Conservation (phyloP, 2,113 vertebrate genomes). For the Periophthalmodon schlosseri region DNA sequence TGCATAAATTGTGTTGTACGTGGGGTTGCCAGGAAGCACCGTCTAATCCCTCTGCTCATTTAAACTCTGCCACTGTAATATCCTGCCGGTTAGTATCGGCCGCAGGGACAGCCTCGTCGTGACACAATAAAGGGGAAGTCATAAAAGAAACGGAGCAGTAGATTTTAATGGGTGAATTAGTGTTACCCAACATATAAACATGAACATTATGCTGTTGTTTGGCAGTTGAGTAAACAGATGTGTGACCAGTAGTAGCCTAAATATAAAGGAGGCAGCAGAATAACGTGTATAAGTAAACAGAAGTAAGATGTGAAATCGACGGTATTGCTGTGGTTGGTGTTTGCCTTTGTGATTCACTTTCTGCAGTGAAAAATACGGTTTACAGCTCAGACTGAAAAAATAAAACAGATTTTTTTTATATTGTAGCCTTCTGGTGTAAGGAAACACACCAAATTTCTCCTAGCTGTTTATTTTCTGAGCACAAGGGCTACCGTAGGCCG, state of each 20-base stretch:
- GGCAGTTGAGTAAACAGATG: not conserved
- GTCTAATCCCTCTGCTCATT: conserved; percentile 14
- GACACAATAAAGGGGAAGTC: conserved; percentile 9
- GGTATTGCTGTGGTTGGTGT: too few species aligned
- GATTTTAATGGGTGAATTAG: not conserved
- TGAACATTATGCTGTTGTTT: not conserved
- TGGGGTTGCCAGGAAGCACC: conserved; percentile 45
- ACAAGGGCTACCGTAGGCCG: too few species aligned
- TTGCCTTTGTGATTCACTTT: too few species aligned
- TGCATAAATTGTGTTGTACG: conserved; percentile 14
- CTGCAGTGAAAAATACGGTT: too few species aligned
- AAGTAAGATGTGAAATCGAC: too few species aligned
- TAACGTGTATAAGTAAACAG: too few species aligned
- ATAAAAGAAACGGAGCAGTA: not conserved
- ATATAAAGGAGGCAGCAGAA: not conserved
- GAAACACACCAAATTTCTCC: too few species aligned
- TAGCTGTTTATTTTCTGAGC: too few species aligned
- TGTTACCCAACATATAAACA: not conserved
- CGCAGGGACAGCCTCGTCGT: conserved; percentile 22
- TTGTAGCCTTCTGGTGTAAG: too few species aligned
- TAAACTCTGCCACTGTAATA: conserved; percentile 35
- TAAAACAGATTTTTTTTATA: too few species aligned
- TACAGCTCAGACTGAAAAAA: too few species aligned
- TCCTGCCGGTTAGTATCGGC: conserved; percentile 42
- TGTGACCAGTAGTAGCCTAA: not conserved